A percentile compares a stretch with the other conserved stretches of the same genome.
phyloP scores from a whole-genome alignment of 2,797 vertebrate species.

The Sebastes goodei region DNA sequence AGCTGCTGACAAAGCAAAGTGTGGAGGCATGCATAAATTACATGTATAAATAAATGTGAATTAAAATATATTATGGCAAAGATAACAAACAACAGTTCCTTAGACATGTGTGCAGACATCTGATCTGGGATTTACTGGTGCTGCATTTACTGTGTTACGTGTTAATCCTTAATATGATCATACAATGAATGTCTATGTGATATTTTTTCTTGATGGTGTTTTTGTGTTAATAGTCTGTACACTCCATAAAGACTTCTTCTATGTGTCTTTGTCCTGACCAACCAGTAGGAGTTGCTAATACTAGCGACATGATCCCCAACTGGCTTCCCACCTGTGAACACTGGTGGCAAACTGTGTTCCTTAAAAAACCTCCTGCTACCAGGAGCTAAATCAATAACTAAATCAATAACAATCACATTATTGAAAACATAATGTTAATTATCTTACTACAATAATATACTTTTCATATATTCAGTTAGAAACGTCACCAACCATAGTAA shows the following conservation, averaged over 20 bases:
- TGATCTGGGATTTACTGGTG: not conserved
- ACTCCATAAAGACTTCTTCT: not conserved
- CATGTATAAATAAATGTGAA: not conserved
- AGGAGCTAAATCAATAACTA: not conserved
- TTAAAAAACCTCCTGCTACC: not conserved
- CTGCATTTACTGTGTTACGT: not conserved
- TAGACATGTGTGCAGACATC: not conserved
- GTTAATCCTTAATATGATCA: not conserved
- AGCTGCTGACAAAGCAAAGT: not conserved
- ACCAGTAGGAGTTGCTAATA: not conserved
- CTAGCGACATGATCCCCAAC: not conserved
- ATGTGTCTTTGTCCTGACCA: not conserved
- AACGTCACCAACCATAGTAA: not conserved
- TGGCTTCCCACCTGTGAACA: not conserved
- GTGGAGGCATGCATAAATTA: too few relatives aligned
- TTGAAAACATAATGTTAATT: not conserved
- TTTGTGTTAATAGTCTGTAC: not conserved
- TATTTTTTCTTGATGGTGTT: too few relatives aligned
- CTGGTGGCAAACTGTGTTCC: not conserved
- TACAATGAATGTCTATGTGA: not conserved
- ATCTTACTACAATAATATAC: not conserved
- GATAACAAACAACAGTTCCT: not conserved
- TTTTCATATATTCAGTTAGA: not conserved
- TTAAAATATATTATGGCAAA: not conserved
- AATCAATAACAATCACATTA: not conserved